Evolutionary conservation across 2,888 invertebrate genomes (phyloP), one percentile per base, ranked within the genome.

Genomic region (Synanthedon formicaeformis): DNA sequence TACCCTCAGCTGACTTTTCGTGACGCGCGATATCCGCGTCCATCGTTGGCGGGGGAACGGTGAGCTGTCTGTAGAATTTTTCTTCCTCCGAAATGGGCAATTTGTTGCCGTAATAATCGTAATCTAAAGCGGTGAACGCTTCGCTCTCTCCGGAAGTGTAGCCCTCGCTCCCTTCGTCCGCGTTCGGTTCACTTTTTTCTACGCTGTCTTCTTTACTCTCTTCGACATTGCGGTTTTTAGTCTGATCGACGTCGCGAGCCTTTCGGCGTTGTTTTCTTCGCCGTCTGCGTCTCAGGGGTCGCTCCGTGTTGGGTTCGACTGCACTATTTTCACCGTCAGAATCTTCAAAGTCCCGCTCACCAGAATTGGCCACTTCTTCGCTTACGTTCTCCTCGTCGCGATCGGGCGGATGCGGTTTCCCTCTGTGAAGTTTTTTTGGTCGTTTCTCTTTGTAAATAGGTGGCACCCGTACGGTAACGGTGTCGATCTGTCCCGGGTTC

Each of bases 381-480:
- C 62, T 76, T 16, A 66, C 61, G 48, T 51, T 50, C 3, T 51
- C 53, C 3, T 57, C 53, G 50, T 57, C 57, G 2, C 73, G 63
- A 48, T 78, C 75, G 1, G 75, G 60, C 16, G 56, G 56, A 48
- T 70, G 67, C 1, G 69, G 75, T 16, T 64, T 64, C 13, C 68
- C 77, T 1, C 86, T 78, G 55, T 88, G 79, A 12, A 84, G 65
- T 59, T 88, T 87, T 51, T 75, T 81, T 11, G 88, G 88, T 4
- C 75, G 76, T 56, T 81, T 84, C 56, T 81, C 86, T 55, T 67
- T 75, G 61, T 87, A 85, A 53, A 88, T 88, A 1, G 88, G 88
- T 1, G 88, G 88, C 50, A 88, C 87, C 48, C 87, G 73, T 14
- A 88, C 88, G 0, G 88, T 87, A 4, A 88, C 81, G 1, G 87